Evolutionary conservation across 2,888 invertebrate genomes (phyloP).

Genomic region (Scaptomyza parva): DNA sequence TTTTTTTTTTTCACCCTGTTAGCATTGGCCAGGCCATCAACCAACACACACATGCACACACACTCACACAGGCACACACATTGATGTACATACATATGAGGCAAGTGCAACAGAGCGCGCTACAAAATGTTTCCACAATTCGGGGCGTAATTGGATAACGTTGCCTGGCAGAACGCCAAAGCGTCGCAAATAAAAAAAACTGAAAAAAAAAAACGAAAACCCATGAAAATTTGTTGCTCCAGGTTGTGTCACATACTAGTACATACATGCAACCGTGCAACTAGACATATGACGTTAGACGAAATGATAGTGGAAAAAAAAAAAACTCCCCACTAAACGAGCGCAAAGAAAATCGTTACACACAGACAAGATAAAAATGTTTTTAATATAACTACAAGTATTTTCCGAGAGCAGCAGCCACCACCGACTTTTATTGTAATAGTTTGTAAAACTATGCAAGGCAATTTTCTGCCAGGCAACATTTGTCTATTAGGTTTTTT

Average conservation of each 20-base stretch:
- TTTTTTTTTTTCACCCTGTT: slow-evolving; percentile 38
- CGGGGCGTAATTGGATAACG: slow-evolving; percentile 51
- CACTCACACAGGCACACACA: slow-evolving; percentile 10
- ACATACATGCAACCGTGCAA: slow-evolving; percentile 7
- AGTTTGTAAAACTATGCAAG: not conserved
- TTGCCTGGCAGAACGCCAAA: slow-evolving; percentile 41
- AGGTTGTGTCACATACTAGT: slow-evolving; percentile 25
- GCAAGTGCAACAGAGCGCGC: slow-evolving; percentile 26
- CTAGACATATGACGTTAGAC: slow-evolving; percentile 14
- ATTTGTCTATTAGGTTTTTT: not conserved
- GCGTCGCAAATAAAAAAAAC: not conserved
- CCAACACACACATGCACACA: slow-evolving; percentile 28
- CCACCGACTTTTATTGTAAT: slow-evolving; percentile 5
- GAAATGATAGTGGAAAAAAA: not conserved
- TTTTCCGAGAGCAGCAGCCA: not conserved
- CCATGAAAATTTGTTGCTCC: slow-evolving; percentile 53
- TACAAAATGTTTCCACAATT: slow-evolving; percentile 55
- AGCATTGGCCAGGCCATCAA: slow-evolving; percentile 53
- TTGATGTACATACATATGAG: not conserved
- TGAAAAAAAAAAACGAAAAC: slow-evolving; percentile 2
- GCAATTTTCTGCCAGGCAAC: not conserved
- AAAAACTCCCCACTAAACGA: slow-evolving; percentile 5
- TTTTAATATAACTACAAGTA: not conserved
- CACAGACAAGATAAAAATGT: not conserved
- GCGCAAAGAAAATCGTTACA: not conserved